Percentiles rank a stretch among this genome's conserved stretches.
phyloP scores from a whole-genome alignment of 1,140 invertebrate species.

The Zaprionus inermis region DNA sequence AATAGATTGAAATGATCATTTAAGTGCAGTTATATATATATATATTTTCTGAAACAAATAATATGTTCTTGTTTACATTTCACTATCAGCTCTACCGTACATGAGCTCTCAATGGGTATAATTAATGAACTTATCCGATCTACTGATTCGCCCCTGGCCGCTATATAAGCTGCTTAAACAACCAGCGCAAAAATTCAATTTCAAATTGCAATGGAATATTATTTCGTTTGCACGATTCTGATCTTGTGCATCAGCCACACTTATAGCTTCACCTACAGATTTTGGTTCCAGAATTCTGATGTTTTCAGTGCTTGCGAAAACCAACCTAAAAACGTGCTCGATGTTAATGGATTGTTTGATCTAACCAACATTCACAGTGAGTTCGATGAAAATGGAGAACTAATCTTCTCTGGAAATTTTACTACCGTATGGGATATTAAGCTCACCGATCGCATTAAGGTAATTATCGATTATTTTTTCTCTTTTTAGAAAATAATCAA shows the following conservation, averaged over 20 bases:
- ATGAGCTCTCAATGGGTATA: not conserved
- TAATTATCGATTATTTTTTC: not conserved
- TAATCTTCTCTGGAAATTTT: not conserved
- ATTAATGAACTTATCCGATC: not conserved
- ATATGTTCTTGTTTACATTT: not conserved
- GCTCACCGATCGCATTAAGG: not conserved
- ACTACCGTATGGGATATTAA: not conserved
- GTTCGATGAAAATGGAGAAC: not conserved
- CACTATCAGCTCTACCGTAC: not conserved
- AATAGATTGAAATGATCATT: too few species aligned
- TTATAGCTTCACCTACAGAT: not conserved
- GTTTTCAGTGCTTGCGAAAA: not conserved
- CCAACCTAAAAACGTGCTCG: not conserved
- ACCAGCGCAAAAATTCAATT: not conserved
- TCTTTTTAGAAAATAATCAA: not conserved
- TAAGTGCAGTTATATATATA: too few species aligned
- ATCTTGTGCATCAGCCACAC: not conserved
- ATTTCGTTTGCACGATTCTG: not conserved
- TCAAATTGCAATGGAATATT: not conserved
- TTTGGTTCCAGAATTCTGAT: too few species aligned
- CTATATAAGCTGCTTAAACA: not conserved
- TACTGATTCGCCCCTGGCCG: not conserved
- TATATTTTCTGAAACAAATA: not conserved
- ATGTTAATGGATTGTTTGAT: not conserved
- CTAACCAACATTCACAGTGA: not conserved